Base-by-base conservation (phyloP, 2,797 vertebrate species). In the Parauchenoglanis punctatus region DNA sequence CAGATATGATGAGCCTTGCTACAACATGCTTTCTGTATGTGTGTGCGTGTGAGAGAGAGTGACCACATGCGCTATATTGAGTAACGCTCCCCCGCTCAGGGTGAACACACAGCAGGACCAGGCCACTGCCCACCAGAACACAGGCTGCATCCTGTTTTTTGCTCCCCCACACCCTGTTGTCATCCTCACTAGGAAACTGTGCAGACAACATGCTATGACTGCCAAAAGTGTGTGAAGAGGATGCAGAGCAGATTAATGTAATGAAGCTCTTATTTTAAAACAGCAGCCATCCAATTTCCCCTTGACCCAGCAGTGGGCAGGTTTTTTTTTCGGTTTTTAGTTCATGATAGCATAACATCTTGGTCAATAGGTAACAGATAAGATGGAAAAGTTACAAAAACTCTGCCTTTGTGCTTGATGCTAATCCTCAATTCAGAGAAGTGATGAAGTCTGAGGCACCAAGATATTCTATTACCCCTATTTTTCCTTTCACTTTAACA, bases 111-210 rank as follows among this genome's bases (percentile, higher is more conserved):
- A 86, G 82, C 83, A 77, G 85, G 89, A 88, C 85, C 87, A 89
- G 84, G 90, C 88, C 87, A 89, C 93, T 92, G 93, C 91, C 92
- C 91, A 91, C 91, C 90, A 90, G 90, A 91, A 86, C 84, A 87
- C 83, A 90, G 92, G 93, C 92, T 91, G 93, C 93, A 94, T 96
- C 95, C 95, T 96, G 95, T 96, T 96, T 94, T 95, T 93, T 92
- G 92, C 92, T 94, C 94, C 93, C 94, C 94, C 95, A 94, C 95
- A 91, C 93, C 90, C 70, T 91, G 91, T 94, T 94, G 94, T 95
- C 94, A 94, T 94, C 92, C 91, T 92, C 90, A 91, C 93, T 95
- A 95, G 95, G 95, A 96, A 96, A 93, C 94, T 93, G 93, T 93
- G n/a, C 86, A 87, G 85, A 75, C 61, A 88, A 77, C 80, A 87